Conservation (phyloP, 2,888 invertebrate species). For the Trisateles emortualis region DNA sequence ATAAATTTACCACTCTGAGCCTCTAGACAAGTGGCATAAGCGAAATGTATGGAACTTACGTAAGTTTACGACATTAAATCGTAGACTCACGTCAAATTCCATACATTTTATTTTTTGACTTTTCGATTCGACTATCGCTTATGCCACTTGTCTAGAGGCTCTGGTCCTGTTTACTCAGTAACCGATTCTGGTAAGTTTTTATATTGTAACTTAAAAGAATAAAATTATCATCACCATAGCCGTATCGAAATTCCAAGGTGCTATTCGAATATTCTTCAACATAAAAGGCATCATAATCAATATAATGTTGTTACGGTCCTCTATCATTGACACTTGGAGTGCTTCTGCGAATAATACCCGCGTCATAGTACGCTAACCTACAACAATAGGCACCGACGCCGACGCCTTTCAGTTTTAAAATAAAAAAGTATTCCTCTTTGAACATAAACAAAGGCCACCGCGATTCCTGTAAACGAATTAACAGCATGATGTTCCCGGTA, state of each 20-base stretch:
- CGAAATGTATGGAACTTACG: too few relatives aligned
- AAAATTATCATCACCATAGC: too few relatives aligned
- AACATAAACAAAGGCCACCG: conserved; percentile 69
- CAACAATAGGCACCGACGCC: conserved; percentile 65
- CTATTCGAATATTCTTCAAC: neutral
- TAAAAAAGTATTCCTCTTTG: conserved; percentile 69
- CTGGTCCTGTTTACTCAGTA: too few relatives aligned
- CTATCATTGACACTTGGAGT: conserved; percentile 42
- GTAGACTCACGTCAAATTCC: too few relatives aligned
- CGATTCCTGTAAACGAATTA: conserved; percentile 72
- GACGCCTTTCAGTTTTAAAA: conserved; percentile 58
- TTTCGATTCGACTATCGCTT: too few relatives aligned
- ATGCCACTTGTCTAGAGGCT: too few relatives aligned
- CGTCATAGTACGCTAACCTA: conserved; percentile 57
- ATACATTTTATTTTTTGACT: too few relatives aligned
- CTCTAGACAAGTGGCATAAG: too few relatives aligned
- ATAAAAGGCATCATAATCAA: conserved; percentile 13
- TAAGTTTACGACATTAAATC: too few relatives aligned
- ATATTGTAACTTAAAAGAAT: too few relatives aligned
- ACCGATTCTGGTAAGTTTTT: too few relatives aligned
- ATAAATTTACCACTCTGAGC: too few relatives aligned
- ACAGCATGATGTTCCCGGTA: conserved; percentile 65
- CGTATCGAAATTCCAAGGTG: neutral
- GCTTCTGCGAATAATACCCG: conserved; percentile 48
- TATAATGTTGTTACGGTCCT: conserved; percentile 27